phyloP scores from a whole-genome alignment of 2,113 vertebrate species.

The Synchiropus splendidus region DNA sequence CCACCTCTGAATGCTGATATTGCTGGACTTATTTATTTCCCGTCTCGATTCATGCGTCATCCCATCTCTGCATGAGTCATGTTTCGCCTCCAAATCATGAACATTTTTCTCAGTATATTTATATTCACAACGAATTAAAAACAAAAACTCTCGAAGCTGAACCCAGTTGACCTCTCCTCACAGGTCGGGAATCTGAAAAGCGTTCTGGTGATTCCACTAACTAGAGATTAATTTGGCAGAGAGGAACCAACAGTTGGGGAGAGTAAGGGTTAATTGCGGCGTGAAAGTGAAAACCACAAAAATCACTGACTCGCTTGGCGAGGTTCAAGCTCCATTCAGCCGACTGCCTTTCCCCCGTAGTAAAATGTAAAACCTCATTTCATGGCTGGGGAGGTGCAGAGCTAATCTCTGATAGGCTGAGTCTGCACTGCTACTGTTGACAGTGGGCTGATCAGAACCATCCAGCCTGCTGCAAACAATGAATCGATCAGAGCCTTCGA shows the following conservation, averaged over 20 bases:
- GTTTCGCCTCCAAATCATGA: too few species aligned
- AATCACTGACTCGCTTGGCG: slow-evolving; percentile 16
- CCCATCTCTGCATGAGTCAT: too few species aligned
- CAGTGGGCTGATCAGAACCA: slow-evolving; percentile 35
- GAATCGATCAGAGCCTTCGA: not conserved
- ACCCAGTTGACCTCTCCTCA: too few species aligned
- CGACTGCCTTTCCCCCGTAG: slow-evolving; percentile 12
- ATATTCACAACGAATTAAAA: too few species aligned
- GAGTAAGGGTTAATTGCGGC: slow-evolving; percentile 23
- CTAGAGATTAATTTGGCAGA: not conserved
- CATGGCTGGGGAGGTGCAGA: slow-evolving; percentile 16
- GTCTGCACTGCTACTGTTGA: slow-evolving; percentile 29
- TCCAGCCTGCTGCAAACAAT: slow-evolving; percentile 30
- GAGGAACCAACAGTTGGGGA: slow-evolving; percentile 3
- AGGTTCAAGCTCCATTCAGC: slow-evolving; percentile 26
- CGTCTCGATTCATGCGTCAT: too few species aligned
- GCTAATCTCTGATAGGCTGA: slow-evolving; percentile 37
- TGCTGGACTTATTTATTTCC: too few species aligned
- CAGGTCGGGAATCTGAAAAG: too few species aligned
- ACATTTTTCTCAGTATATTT: too few species aligned
- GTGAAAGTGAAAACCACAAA: slow-evolving; percentile 28
- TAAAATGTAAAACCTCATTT: slow-evolving; percentile 32
- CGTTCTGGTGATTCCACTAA: not conserved
- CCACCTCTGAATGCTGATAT: too few species aligned
- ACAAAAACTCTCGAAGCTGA: too few species aligned